Evolutionary conservation across 2,888 invertebrate species (phyloP).

Genomic region (Phragmatobia fuliginosa): DNA sequence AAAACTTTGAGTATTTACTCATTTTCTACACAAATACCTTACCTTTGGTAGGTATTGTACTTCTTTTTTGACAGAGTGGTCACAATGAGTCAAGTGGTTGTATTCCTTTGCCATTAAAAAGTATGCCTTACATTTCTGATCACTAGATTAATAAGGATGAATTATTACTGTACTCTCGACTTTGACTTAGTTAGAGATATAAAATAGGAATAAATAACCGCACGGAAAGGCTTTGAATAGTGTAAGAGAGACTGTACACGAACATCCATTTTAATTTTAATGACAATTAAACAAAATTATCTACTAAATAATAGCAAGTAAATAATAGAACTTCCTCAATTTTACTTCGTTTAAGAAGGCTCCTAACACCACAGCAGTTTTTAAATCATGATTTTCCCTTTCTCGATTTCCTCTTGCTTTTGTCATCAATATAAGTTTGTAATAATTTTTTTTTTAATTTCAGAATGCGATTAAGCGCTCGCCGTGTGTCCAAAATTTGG

Average conservation of each 20-base stretch:
- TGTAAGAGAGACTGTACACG: neutral
- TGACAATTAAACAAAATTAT: neutral
- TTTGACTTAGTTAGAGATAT: neutral
- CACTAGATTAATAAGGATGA: too few relatives aligned
- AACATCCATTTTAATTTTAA: neutral
- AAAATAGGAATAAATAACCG: neutral
- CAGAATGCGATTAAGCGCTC: conserved; percentile 79
- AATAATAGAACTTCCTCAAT: neutral
- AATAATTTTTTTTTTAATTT: conserved; percentile 34
- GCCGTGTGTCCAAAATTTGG: conserved; percentile 81
- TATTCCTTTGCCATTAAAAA: too few relatives aligned
- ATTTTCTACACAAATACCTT: too few relatives aligned
- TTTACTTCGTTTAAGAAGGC: neutral
- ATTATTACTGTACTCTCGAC: too few relatives aligned
- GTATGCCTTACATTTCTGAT: too few relatives aligned
- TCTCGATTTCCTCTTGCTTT: neutral
- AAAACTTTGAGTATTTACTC: too few relatives aligned
- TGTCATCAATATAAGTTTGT: neutral
- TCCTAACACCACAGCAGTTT: neutral
- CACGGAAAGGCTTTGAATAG: neutral
- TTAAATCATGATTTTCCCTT: neutral
- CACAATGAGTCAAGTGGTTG: too few relatives aligned
- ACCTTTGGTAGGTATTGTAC: too few relatives aligned
- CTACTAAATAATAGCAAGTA: neutral
- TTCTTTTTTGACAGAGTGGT: too few relatives aligned